A percentile compares a stretch with the other conserved stretches of the same genome.
Conservation (phyloP, 1,140 invertebrate species). For the Nephotettix cincticeps region DNA sequence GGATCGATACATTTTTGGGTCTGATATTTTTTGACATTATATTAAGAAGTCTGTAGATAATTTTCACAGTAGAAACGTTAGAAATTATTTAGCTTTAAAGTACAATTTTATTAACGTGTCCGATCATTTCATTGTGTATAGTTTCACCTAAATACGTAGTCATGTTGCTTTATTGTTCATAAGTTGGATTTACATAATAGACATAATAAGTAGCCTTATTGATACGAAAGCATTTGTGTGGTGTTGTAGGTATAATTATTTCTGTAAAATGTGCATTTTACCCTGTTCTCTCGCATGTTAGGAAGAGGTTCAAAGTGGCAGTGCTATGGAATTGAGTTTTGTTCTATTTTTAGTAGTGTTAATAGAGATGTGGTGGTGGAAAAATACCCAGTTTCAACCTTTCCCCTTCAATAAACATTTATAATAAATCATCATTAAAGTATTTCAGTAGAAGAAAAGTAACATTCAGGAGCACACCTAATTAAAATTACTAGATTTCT, state of each 20-base stretch:
- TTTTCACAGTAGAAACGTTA: background rate
- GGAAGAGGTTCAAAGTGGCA: slow-evolving; percentile 5
- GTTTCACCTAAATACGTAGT: slow-evolving; percentile 20
- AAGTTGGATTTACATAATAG: slow-evolving; percentile 12
- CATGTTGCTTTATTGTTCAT: slow-evolving; percentile 17
- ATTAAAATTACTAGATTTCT: too few species aligned
- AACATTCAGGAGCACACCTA: too few species aligned
- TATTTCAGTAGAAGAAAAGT: too few species aligned
- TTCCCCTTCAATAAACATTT: too few species aligned
- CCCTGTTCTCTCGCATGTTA: background rate
- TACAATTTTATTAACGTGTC: slow-evolving; percentile 1
- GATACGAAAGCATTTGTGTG: slow-evolving; percentile 12
- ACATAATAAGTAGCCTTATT: background rate
- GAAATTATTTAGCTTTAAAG: slow-evolving; percentile 18
- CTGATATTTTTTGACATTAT: slow-evolving; percentile 22
- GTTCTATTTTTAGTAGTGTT: background rate
- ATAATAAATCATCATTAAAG: too few species aligned
- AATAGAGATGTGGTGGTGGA: background rate
- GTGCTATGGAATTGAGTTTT: slow-evolving; percentile 20
- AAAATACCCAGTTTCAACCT: too few species aligned
- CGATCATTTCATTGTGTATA: slow-evolving; percentile 10
- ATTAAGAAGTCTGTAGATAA: background rate
- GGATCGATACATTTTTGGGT: slow-evolving; percentile 15
- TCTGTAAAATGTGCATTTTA: slow-evolving; percentile 14
- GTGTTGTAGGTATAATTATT: slow-evolving; percentile 17